These are phyloP conservation scores for Gonatopus flavifemur DNA, from an alignment of 1,140 invertebrate genomes.

Conservation along the genomic window DNA sequence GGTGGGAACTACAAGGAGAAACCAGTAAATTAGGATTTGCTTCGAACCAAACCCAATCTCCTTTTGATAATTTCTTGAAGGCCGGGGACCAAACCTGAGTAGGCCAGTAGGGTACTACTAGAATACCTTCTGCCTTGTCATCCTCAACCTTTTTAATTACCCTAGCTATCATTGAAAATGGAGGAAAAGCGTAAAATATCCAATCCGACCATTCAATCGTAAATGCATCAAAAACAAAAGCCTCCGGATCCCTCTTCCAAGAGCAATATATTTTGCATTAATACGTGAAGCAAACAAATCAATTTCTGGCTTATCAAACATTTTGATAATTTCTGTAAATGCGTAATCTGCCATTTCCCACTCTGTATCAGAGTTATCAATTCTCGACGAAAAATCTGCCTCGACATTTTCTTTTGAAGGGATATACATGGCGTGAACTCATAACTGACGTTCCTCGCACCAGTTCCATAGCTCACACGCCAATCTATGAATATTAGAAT, in stretches of 20 bases:
- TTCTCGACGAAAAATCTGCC: conserved; percentile 29
- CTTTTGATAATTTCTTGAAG: too few relatives aligned
- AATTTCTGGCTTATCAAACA: neutral
- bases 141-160: neutral
- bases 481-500: conserved; percentile 3
- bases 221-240: neutral
- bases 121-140: neutral
- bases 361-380: conserved; percentile 25
- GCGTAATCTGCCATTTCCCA: conserved; percentile 14
- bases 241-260: neutral
- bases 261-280: neutral
- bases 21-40: neutral
- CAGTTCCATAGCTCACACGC: conserved; percentile 40
- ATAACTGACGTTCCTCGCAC: conserved; percentile 36
- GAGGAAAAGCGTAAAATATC: too few relatives aligned
- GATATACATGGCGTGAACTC: conserved; percentile 42
- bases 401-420: conserved; percentile 36
- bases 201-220: neutral
- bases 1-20: neutral
- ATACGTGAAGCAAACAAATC: neutral
- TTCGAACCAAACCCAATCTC: too few relatives aligned
- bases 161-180: neutral
- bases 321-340: neutral
- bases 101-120: neutral
- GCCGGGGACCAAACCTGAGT: neutral